Base-by-base conservation (phyloP, 2,113 vertebrate genomes). In the Trichomycterus rosablanca region DNA sequence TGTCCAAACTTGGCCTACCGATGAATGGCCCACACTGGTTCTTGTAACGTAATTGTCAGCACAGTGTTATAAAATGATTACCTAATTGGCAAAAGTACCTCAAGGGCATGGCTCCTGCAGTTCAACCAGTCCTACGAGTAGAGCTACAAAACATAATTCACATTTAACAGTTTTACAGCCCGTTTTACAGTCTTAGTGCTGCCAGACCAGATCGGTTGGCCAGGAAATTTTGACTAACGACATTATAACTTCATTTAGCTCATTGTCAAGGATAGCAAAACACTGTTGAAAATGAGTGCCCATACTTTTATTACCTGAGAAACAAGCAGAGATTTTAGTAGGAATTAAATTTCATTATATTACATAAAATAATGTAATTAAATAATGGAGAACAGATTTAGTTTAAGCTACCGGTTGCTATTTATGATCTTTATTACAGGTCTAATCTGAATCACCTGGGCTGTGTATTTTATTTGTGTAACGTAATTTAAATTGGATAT, bases 171-270 rank as follows among this genome's bases (percentile, higher is more conserved):
- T 66, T 69, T 70, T 53, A 63, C 44, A 60, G 34, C 8, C 15
- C 40, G 19, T 5, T 39, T 60, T 66, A 45, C 34, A 67, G 60
- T 64, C 37, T 60, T 23, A 54, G 56, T 23, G 59, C 26, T 18
- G 37, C 11, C 45, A 61, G 44, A 59, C 54, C 73, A 59, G 50
- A 23, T 46, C 43, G 62, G 49, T 60, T 60, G 28, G 58, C 52
- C 59, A 58, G 61, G 69, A 78, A 71, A 73, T 68, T 46, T 48
- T 52, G 53, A 54, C 67, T 74, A 72, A 76, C 45, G 22, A 42
- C 61, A 67, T 77, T 60, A 77, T 50, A n/a, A n/a, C n/a, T n/a
- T n/a, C n/a, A 23, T 50, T 20, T n/a, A 30, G 42, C 23, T 19
- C 19, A 2, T 43, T 8, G 23, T 16, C 56, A 71, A 24, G 44